phyloP scores from a whole-genome alignment of 2,888 invertebrate genomes.

The Scaptomyza caliginosa region DNA sequence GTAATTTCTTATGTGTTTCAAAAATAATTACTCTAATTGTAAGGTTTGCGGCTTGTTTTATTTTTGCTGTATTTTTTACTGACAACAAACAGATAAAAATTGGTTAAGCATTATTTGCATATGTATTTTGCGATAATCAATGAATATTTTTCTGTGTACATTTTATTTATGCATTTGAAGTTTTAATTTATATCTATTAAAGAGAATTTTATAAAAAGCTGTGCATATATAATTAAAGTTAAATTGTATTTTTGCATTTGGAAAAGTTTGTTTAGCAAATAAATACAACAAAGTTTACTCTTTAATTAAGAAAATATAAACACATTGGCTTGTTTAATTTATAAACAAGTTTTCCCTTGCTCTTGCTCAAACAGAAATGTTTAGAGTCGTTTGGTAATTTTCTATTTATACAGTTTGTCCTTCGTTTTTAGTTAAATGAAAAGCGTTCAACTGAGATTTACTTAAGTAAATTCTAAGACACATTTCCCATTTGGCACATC shows the following conservation, averaged over 20 bases:
- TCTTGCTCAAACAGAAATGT: constrained; percentile 6
- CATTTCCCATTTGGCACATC: constrained; percentile 37
- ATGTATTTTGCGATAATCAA: constrained; percentile 11
- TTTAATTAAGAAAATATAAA: neutral
- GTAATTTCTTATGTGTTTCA: constrained; percentile 14
- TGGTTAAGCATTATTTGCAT: constrained; percentile 15
- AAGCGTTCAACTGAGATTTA: constrained; percentile 67
- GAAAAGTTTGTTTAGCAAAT: too few relatives aligned
- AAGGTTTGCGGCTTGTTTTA: constrained; percentile 39
- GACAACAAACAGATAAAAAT: constrained; percentile 3
- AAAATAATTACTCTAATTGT: constrained; percentile 44
- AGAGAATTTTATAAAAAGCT: too few relatives aligned
- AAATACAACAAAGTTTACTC: neutral
- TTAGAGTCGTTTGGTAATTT: constrained; percentile 1
- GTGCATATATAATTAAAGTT: too few relatives aligned
- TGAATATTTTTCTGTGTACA: constrained; percentile 1
- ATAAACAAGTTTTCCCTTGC: constrained; percentile 22
- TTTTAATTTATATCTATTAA: too few relatives aligned
- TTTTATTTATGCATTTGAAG: constrained; percentile 24
- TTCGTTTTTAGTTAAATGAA: constrained; percentile 52
- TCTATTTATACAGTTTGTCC: constrained; percentile 15
- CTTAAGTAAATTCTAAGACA: constrained; percentile 61
- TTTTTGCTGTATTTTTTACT: constrained; percentile 25
- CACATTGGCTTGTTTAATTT: constrained; percentile 16
- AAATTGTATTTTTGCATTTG: too few relatives aligned